These are phyloP conservation scores for Promerops cafer DNA, from an alignment of 2,113 vertebrate species.

Conservation along the genomic window DNA sequence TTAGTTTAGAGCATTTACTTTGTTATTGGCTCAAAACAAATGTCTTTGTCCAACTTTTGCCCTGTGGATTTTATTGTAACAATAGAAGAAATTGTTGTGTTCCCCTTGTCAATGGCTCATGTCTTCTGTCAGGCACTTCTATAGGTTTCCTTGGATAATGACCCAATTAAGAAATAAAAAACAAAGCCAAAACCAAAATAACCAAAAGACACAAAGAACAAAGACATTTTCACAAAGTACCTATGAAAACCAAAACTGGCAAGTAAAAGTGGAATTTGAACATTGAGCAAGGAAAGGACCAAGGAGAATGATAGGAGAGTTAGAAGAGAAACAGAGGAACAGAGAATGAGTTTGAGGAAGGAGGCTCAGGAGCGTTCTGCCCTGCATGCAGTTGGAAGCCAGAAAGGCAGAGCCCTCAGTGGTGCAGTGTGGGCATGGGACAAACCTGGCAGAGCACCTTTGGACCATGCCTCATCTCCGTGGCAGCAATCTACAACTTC, in stretches of 20 bases:
- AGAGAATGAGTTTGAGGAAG: not conserved
- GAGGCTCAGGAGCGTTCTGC: not conserved
- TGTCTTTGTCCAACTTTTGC: not conserved
- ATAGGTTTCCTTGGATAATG: not conserved
- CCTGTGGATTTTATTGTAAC: not conserved
- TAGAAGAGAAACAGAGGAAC: not conserved
- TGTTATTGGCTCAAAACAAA: not conserved
- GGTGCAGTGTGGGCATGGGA: not conserved
- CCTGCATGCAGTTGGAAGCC: fast-evolving
- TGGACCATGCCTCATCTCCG: not conserved
- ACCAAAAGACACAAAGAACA: not conserved
- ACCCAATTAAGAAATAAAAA: not conserved
- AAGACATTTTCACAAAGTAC: not conserved
- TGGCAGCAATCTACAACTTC: not conserved
- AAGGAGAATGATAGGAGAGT: not conserved
- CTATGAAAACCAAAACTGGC: not conserved
- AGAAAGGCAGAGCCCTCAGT: not conserved
- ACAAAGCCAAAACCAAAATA: too few species aligned
- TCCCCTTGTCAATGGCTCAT: not conserved
- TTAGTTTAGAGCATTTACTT: not conserved
- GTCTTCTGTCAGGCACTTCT: not conserved
- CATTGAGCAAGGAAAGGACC: not conserved
- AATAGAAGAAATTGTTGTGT: not conserved
- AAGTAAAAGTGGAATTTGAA: not conserved
- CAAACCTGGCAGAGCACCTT: not conserved